Percentiles rank a stretch among this genome's conserved stretches.
phyloP scores from a whole-genome alignment of 2,113 vertebrate species.

The Triplophysa rosa region DNA sequence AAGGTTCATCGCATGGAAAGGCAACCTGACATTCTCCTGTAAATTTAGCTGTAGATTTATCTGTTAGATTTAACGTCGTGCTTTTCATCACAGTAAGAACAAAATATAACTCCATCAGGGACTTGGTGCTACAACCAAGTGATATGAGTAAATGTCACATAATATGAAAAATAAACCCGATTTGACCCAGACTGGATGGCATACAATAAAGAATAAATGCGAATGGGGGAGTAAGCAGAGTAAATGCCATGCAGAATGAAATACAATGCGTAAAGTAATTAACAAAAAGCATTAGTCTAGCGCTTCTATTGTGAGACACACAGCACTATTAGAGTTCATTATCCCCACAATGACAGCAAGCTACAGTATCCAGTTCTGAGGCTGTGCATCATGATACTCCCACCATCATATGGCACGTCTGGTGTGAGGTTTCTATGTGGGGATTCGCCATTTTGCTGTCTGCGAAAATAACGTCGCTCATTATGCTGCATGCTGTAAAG shows the following conservation, averaged over 20 bases:
- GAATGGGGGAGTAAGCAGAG: neutral
- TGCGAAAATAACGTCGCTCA: conserved; percentile 10
- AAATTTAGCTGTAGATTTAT: neutral
- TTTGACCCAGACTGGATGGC: neutral
- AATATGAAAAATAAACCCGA: neutral
- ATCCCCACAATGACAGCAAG: conserved; percentile 1
- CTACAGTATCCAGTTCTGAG: neutral
- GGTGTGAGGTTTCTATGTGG: neutral
- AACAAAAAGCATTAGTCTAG: neutral
- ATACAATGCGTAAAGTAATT: neutral
- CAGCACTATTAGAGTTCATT: conserved; percentile 25
- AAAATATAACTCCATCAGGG: neutral
- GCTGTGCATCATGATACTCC: conserved; percentile 19
- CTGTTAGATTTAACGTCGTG: neutral
- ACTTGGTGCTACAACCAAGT: neutral
- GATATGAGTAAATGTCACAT: conserved; percentile 17
- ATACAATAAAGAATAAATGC: neutral
- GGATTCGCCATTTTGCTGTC: conserved; percentile 9
- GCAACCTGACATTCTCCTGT: neutral
- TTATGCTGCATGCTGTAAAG: conserved; percentile 14
- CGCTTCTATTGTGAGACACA: neutral
- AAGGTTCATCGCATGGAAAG: neutral
- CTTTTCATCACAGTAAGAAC: conserved; percentile 7
- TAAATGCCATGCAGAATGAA: conserved; percentile 4
- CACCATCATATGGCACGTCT: conserved; percentile 30